These are phyloP conservation scores for Cyanoderma ruficeps DNA, from an alignment of 2,113 vertebrate genomes.

Conservation along the genomic window DNA sequence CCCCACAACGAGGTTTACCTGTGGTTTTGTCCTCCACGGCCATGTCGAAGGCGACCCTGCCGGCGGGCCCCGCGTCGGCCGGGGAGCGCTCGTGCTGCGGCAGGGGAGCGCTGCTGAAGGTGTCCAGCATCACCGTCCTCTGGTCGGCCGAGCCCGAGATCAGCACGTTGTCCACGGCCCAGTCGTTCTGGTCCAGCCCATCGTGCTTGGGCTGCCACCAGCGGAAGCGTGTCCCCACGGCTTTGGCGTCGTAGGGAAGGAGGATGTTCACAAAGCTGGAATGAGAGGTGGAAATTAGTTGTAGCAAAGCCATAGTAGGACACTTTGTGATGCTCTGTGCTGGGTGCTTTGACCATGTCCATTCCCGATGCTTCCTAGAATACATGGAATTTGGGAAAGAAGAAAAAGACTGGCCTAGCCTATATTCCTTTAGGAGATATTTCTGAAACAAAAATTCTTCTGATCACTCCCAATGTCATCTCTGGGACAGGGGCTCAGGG, in stretches of 20 bases:
- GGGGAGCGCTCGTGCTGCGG: conserved; percentile 91
- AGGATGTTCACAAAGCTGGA: conserved; percentile 95
- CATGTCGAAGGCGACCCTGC: conserved; percentile 79
- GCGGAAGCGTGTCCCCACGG: conserved; percentile 89
- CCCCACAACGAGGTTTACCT: conserved; percentile 36
- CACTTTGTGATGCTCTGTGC: not conserved
- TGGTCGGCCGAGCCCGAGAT: conserved; percentile 91
- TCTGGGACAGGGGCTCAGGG: not conserved
- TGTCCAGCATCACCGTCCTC: conserved; percentile 89
- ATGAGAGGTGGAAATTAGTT: not conserved
- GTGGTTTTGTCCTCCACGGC: conserved; percentile 78
- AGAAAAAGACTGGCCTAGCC: not conserved
- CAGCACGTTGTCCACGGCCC: conserved; percentile 95
- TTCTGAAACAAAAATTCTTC: not conserved
- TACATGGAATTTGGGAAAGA: not conserved
- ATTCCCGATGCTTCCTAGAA: not conserved
- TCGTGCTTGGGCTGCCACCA: conserved; percentile 99
- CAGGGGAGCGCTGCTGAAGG: conserved; percentile 88
- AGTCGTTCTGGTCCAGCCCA: conserved; percentile 91
- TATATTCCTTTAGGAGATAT: not conserved
- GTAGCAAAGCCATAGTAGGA: not conserved
- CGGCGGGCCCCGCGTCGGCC: conserved; percentile 81
- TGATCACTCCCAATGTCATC: not conserved
- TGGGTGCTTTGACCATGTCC: not conserved
- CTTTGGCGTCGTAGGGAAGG: conserved; percentile 88